These are phyloP conservation scores for Euplagia quadripunctaria DNA, from an alignment of 2,888 invertebrate species.

Conservation along the genomic window DNA sequence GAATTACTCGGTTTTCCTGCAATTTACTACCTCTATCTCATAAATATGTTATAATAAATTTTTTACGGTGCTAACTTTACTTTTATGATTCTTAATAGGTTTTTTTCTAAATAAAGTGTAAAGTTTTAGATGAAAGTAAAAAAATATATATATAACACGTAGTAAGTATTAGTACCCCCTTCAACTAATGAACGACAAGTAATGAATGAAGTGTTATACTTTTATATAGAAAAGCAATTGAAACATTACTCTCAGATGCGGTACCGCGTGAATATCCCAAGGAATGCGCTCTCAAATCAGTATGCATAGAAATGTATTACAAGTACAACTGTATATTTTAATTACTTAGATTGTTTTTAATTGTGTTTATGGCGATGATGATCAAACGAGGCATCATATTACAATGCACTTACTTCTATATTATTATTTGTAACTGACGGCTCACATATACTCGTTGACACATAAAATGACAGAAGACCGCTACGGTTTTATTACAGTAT, in stretches of 20 bases:
- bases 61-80: too few species aligned
- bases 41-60: too few species aligned
- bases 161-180: too few species aligned
- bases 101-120: too few species aligned
- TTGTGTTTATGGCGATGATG: not conserved
- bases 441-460: not conserved
- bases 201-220: too few species aligned
- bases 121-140: too few species aligned
- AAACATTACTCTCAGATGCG: not conserved
- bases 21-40: constrained; percentile 15
- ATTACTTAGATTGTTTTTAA: not conserved
- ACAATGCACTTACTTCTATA: not conserved
- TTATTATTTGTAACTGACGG: not conserved
- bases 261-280: not conserved
- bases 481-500: not conserved
- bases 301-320: not conserved
- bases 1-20: constrained; percentile 11
- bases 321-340: not conserved
- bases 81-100: constrained; percentile 2
- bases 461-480: not conserved
- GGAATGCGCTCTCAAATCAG: not conserved
- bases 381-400: not conserved
- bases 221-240: too few species aligned
- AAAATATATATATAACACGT: too few species aligned
- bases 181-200: too few species aligned